A percentile compares a stretch with the other conserved stretches of the same genome.
phyloP scores from a whole-genome alignment of 2,888 invertebrate species.

The Drosophila mimetica region DNA sequence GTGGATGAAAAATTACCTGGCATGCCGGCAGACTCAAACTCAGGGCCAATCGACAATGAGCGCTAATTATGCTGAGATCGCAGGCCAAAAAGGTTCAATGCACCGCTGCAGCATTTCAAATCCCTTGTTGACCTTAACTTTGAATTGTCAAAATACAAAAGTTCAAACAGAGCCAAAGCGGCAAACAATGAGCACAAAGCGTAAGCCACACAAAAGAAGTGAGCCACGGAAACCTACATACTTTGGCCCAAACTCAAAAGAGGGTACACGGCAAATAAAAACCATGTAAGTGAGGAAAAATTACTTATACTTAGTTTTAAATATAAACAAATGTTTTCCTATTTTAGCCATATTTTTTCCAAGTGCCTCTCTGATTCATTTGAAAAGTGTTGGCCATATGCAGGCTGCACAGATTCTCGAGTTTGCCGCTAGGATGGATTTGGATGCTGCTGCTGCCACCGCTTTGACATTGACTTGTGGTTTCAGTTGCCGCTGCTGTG shows the following conservation, averaged over 20 bases:
- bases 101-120: constrained; percentile 76
- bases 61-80: constrained; percentile 68
- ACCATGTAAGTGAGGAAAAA: background rate
- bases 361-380: constrained; percentile 30
- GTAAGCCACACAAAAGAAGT: constrained; percentile 41
- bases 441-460: constrained; percentile 60
- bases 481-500: constrained; percentile 67
- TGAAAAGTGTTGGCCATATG: constrained; percentile 43
- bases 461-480: constrained; percentile 82
- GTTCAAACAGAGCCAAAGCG: constrained; percentile 55
- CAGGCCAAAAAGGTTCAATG: constrained; percentile 63
- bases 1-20: constrained; percentile 28
- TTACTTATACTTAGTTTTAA: too few species aligned
- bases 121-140: constrained; percentile 80
- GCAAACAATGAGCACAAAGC: constrained; percentile 45
- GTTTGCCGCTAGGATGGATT: constrained; percentile 23
- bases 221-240: constrained; percentile 48
- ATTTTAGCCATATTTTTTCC: background rate
- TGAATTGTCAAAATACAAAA: constrained; percentile 76
- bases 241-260: constrained; percentile 21
- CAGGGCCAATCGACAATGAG: constrained; percentile 68
- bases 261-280: constrained; percentile 7
- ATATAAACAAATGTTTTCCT: background rate
- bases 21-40: constrained; percentile 45
- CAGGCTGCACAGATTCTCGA: constrained; percentile 27